Evolutionary conservation across 2,888 invertebrate species (phyloP), one percentile per base, ranked within the genome.

Genomic region (Tridacna crocea): DNA sequence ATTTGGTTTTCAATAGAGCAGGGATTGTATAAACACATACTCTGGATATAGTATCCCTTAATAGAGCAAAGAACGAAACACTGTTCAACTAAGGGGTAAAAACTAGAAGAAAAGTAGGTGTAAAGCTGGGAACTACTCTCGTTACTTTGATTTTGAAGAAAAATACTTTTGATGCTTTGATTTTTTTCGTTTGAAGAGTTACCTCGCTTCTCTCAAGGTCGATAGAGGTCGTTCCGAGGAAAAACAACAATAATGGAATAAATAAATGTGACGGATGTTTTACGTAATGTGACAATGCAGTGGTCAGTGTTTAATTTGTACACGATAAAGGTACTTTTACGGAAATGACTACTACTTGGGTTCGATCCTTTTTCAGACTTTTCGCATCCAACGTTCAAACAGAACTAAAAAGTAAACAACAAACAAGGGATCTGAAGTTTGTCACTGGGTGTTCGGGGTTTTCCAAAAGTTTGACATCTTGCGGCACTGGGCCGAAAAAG

Each of bases 391-490:
- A 79, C 72, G 83, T 83, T 48, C 83, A 83, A 47, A 84, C 84
- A 48, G 84, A 84, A 72, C 72, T 84, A 46, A 84, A 79, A 81
- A 77, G 75, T 72, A 80, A 75, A 51, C 84, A 84, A 65, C 80
- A 75, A 90, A 95, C 95, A 89, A 87, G 94, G 77, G 90, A 92
- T 82, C 90, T 93, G 77, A 96, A 95, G 94, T 97, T 96, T 95
- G 96, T 96, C 90, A 96, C 97, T 92, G 96, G 97, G 55, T 97
- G 98, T 82, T 97, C 98, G 95, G 98, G 98, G 89, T 98, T 98
- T 95, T 98, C 98, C 19, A 98, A 98, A 95, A 98, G 95, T 55
- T 78, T 91, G 48, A 80, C 91, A 48, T 88, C 90, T 3, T 91
- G 93, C 22, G 87, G 92, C 26, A 93, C 92, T 78, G 93, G 93